Base-by-base conservation (phyloP, 2,113 vertebrate genomes). In the Solea solea region DNA sequence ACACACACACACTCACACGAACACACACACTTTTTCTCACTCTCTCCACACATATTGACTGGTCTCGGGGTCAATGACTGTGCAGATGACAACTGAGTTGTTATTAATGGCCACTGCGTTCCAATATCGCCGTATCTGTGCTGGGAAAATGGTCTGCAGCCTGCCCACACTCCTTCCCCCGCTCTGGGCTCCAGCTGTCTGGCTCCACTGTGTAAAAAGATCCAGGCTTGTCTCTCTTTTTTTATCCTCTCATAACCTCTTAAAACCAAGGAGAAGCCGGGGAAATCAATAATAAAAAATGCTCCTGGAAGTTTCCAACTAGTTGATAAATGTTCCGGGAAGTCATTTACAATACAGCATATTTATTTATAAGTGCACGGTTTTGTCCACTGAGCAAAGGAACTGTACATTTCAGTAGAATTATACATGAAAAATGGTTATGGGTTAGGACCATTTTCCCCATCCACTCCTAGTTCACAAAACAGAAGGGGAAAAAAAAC, bases 141-240 rank as follows among this genome's bases (percentile, higher is more conserved):
- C 87, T 90, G 87, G 86, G 87, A 89, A 91, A 85, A 86, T 50
- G 81, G 83, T 83, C 76, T 82, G 69, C 27, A 74, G 79, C 58
- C 83, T 62, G 63, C 73, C 78, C 73, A 15, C 82, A 14, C 80
- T 78, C 79, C 87, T 56, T 76, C 42, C 86, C 52, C 72, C 87
- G 87, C 89, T 73, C 80, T 15, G 90, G 91, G 67, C 87, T 94
- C 86, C 80, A 85, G 86, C 84, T 83, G 85, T 93, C 92, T 91
- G 91, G 91, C 84, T 80, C 62, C 92, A 89, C 28, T 80, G 86
- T 92, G 88, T 84, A 84, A 91, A 88, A 82, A 90, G 92, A 93
- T 94, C 90, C 90, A 93, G 86, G 82, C 83, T 86, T 48, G 80
- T 87, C 85, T 84, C 82, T 85, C 72, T 87, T 82, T 71, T 71